Percentiles rank a stretch among this genome's conserved stretches.
Conservation (phyloP, 2,797 vertebrate species). For the Clarias fuscus region DNA sequence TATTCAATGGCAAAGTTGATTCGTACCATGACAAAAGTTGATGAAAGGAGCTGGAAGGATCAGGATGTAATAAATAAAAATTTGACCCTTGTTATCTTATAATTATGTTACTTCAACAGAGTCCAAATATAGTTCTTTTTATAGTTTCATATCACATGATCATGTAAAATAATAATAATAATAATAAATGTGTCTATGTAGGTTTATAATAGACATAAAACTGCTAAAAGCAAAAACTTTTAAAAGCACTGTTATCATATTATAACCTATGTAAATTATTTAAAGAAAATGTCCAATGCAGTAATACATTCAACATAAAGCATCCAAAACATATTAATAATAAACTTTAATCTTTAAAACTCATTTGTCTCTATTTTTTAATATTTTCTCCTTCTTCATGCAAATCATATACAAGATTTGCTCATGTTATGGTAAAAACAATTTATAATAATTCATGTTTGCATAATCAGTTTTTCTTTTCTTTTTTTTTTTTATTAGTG, state of each 20-base stretch:
- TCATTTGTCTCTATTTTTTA: neutral
- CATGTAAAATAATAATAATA: neutral
- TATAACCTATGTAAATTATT: neutral
- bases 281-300: neutral
- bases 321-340: neutral
- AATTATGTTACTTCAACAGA: neutral
- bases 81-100: neutral
- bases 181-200: neutral
- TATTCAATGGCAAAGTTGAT: conserved; percentile 3
- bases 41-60: conserved; percentile 23
- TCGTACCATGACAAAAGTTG: neutral
- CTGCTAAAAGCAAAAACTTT: neutral
- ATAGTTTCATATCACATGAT: neutral
- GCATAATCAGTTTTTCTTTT: neutral
- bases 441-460: no score
- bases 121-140: neutral
- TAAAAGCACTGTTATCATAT: neutral
- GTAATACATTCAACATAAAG: neutral
- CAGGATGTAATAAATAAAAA: neutral
- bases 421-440: neutral
- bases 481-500: no score
- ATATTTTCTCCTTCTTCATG: neutral
- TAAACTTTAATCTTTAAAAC: neutral
- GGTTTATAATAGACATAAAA: neutral
- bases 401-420: neutral